Conservation (phyloP, 2,113 vertebrate genomes). For the Chunga burmeisteri region DNA sequence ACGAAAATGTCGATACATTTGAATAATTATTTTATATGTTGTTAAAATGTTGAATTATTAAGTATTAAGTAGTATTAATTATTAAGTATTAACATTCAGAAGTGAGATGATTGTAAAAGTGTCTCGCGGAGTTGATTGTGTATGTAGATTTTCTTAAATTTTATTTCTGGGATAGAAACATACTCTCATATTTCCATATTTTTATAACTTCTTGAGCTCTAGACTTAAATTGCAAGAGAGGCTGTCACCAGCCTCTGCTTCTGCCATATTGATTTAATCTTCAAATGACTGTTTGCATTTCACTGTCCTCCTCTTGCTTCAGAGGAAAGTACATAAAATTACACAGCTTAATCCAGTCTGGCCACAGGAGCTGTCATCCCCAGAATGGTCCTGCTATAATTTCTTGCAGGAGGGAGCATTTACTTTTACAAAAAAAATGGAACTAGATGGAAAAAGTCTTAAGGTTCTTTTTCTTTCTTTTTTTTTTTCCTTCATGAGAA, state of each 20-base stretch:
- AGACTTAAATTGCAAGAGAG: background rate
- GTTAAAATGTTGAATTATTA: background rate
- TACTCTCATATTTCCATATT: background rate
- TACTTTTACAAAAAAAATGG: background rate
- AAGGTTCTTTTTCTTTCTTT: background rate
- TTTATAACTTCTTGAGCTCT: background rate
- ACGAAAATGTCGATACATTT: background rate
- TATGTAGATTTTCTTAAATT: background rate
- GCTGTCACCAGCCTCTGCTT: background rate
- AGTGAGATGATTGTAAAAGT: background rate
- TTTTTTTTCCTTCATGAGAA: background rate
- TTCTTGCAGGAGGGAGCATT: background rate
- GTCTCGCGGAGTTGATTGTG: background rate
- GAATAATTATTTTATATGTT: background rate
- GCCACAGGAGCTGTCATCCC: background rate
- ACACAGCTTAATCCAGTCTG: background rate
- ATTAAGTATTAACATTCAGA: background rate
- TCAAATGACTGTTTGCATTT: background rate
- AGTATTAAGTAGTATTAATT: background rate
- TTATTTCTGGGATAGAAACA: background rate
- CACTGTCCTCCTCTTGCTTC: background rate
- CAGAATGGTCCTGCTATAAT: background rate
- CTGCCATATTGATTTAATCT: background rate
- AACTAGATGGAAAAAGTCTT: background rate
- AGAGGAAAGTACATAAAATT: background rate